phyloP scores from a whole-genome alignment of 2,113 vertebrate genomes.

The Ginglymostoma cirratum region DNA sequence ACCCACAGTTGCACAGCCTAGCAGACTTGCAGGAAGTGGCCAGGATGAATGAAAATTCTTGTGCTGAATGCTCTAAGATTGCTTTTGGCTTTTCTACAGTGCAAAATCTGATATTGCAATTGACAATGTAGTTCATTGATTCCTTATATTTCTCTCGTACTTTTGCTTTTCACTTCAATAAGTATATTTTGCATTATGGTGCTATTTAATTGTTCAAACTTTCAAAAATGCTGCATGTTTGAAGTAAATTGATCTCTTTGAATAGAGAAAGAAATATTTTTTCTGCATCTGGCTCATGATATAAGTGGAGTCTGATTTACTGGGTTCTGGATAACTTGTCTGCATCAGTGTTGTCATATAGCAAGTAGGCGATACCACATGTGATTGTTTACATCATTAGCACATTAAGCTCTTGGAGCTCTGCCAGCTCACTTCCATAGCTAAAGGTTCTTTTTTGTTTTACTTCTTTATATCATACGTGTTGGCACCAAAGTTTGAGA shows the following conservation, averaged over 20 bases:
- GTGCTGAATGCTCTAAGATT: not conserved
- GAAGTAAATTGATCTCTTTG: not conserved
- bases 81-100: not conserved
- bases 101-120: not conserved
- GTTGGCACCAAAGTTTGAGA: not conserved
- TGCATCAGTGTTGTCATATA: not conserved
- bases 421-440: not conserved
- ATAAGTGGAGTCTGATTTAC: not conserved
- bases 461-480: not conserved
- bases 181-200: not conserved
- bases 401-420: not conserved
- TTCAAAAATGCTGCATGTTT: not conserved
- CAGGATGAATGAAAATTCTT: not conserved
- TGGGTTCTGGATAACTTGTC: not conserved
- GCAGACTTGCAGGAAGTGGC: not conserved
- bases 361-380: not conserved
- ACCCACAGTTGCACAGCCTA: not conserved
- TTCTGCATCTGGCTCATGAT: not conserved
- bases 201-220: not conserved
- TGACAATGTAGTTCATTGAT: not conserved
- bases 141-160: not conserved
- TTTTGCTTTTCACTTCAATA: not conserved
- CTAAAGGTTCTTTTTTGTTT: not conserved
- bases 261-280: not conserved
- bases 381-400: not conserved